A percentile compares a stretch with the other conserved stretches of the same genome.
Evolutionary conservation across 1,140 invertebrate genomes (phyloP).

Genomic region (Hypothenemus hampei): DNA sequence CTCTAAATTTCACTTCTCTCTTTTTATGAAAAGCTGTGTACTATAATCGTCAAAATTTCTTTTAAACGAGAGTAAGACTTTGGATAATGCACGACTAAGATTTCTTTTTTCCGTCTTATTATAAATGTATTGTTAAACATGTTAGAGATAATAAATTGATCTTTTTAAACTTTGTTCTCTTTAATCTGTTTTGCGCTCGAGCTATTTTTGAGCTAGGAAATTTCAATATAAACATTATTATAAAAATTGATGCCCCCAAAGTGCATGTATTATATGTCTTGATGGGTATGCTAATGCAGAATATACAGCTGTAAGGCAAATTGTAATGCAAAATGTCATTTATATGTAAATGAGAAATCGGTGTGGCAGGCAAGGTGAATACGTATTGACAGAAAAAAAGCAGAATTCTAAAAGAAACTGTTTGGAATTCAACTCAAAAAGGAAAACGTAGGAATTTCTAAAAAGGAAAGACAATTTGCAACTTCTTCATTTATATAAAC

Average conservation of each 20-base stretch:
- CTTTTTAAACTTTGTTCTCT: constrained; percentile 15
- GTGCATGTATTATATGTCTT: too few species aligned
- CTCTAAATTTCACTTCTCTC: constrained; percentile 10
- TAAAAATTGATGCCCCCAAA: too few species aligned
- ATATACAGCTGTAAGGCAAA: too few species aligned
- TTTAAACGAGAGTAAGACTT: constrained; percentile 28
- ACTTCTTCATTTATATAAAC: background rate
- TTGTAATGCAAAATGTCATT: constrained; percentile 6
- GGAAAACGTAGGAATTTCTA: too few species aligned
- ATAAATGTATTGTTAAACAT: constrained; percentile 28
- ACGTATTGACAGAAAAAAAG: background rate
- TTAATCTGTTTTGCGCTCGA: background rate
- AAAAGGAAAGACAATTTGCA: too few species aligned
- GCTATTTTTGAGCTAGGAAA: background rate
- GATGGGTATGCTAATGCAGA: too few species aligned
- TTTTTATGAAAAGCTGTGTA: constrained; percentile 4
- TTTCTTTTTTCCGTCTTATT: constrained; percentile 20
- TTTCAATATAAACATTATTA: too few species aligned
- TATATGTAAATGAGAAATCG: constrained; percentile 7
- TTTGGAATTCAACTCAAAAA: too few species aligned
- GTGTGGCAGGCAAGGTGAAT: background rate
- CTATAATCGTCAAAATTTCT: background rate
- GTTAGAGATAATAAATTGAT: constrained; percentile 27
- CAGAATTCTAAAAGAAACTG: too few species aligned
- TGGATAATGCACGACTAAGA: constrained; percentile 25